Evolutionary conservation across 1,140 invertebrate species (phyloP).

Genomic region (Listronotus bonariensis): DNA sequence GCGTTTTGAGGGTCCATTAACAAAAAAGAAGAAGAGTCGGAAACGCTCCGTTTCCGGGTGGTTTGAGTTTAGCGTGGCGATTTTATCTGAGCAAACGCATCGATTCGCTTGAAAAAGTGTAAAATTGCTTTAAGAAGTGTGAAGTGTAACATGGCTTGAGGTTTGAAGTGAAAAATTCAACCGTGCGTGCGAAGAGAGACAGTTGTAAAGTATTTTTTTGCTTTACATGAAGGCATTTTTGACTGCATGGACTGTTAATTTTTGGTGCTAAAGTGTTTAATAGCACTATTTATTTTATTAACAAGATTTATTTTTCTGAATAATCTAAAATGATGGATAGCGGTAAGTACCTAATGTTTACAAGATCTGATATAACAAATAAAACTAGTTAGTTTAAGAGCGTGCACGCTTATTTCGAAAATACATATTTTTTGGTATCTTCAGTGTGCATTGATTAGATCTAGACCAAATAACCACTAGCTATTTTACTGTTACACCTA

Average conservation of each 20-base stretch:
- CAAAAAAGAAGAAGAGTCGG: slow-evolving; percentile 4
- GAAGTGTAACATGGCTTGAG: slow-evolving; percentile 10
- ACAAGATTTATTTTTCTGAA: background rate
- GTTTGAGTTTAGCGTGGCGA: slow-evolving; percentile 21
- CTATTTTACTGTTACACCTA: too few relatives aligned
- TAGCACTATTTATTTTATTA: too few relatives aligned
- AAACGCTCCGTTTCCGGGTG: slow-evolving; percentile 18
- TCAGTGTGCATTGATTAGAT: too few relatives aligned
- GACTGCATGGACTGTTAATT: background rate
- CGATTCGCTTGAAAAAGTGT: slow-evolving; percentile 32
- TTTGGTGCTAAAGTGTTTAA: background rate
- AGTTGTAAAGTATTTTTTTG: background rate
- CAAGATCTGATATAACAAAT: too few relatives aligned
- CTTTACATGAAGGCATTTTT: background rate
- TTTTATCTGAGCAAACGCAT: slow-evolving; percentile 34
- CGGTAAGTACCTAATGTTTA: slow-evolving; percentile 3
- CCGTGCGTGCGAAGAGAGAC: slow-evolving; percentile 1
- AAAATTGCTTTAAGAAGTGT: slow-evolving; percentile 27
- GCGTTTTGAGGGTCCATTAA: slow-evolving; percentile 10
- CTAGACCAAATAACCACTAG: too few relatives aligned
- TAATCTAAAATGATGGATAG: slow-evolving; percentile 5
- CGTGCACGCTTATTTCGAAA: too few relatives aligned
- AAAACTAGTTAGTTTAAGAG: too few relatives aligned
- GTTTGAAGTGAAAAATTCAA: background rate
- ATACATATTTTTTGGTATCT: too few relatives aligned